A percentile compares a stretch with the other conserved stretches of the same genome.
These are phyloP conservation scores for Amblyopsis rosae DNA, from an alignment of 2,113 vertebrate genomes.

Conservation along the genomic window DNA sequence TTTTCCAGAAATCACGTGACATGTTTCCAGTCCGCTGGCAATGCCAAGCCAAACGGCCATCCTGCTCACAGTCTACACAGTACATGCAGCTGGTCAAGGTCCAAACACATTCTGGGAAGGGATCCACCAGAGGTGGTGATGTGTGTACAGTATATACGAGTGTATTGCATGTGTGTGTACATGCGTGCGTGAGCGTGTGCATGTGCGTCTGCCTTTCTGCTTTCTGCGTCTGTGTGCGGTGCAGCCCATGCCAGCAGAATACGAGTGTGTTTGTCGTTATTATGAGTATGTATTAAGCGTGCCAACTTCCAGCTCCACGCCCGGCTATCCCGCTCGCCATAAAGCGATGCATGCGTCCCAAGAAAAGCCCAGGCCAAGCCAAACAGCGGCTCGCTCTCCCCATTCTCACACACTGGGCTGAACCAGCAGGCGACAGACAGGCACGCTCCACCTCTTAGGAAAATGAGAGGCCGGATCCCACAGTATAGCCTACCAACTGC, in stretches of 20 bases:
- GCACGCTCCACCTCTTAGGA: slow-evolving; percentile 48
- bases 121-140: slow-evolving; percentile 51
- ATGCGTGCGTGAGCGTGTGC: slow-evolving; percentile 24
- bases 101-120: slow-evolving; percentile 67
- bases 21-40: slow-evolving; percentile 63
- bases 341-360: slow-evolving; percentile 27
- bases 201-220: slow-evolving; percentile 33
- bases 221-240: slow-evolving; percentile 1
- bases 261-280: slow-evolving; percentile 24
- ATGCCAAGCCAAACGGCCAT: slow-evolving; percentile 72
- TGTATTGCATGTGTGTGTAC: neutral
- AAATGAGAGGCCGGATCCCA: slow-evolving; percentile 52
- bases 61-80: slow-evolving; percentile 58
- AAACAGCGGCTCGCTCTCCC: slow-evolving; percentile 50
- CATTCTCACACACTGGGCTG: slow-evolving; percentile 42
- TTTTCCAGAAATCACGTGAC: slow-evolving; percentile 70
- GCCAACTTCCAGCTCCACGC: slow-evolving; percentile 60
- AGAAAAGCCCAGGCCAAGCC: slow-evolving; percentile 34
- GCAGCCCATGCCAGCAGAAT: neutral
- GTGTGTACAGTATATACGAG: neutral
- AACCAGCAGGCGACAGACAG: slow-evolving; percentile 47
- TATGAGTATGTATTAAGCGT: slow-evolving; percentile 46
- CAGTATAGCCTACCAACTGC: slow-evolving; percentile 51
- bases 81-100: slow-evolving; percentile 65
- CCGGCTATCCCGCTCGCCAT: slow-evolving; percentile 51